These are phyloP conservation scores for Entomobrya proxima DNA, from an alignment of 2,888 invertebrate species.

Conservation along the genomic window DNA sequence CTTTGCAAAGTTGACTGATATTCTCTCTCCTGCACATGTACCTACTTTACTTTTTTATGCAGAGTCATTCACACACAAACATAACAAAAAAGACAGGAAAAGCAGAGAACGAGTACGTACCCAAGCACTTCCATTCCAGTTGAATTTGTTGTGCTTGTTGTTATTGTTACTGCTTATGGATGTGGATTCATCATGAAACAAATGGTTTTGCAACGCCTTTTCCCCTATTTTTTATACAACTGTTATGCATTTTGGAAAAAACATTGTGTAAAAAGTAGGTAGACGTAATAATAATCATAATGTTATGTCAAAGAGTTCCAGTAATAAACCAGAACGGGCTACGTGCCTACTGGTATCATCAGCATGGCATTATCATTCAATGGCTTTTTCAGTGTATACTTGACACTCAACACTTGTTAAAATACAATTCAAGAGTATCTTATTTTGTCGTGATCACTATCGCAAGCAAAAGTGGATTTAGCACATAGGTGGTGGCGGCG, in stretches of 20 bases:
- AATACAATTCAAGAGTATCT: not conserved
- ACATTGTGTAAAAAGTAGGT: not conserved
- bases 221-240: not conserved
- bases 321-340: not conserved
- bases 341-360: no score
- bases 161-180: not conserved
- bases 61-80: not conserved
- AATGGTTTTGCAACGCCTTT: conserved; percentile 28
- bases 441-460: not conserved
- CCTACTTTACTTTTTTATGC: not conserved
- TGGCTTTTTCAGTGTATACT: not conserved
- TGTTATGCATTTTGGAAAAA: conserved; percentile 4
- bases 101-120: no score
- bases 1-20: conserved; percentile 28
- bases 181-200: not conserved
- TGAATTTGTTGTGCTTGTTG: conserved; percentile 27
- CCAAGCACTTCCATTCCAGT: conserved; percentile 37
- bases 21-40: not conserved
- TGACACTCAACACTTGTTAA: conserved; percentile 4
- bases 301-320: no score
- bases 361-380: not conserved
- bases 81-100: conserved; percentile 35
- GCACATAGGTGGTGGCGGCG: not conserved
- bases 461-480: conserved; percentile 21
- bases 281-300: not conserved